A percentile compares a stretch with the other conserved stretches of the same genome.
Conservation (phyloP, 2,797 vertebrate genomes). For the Alosa sapidissima region DNA sequence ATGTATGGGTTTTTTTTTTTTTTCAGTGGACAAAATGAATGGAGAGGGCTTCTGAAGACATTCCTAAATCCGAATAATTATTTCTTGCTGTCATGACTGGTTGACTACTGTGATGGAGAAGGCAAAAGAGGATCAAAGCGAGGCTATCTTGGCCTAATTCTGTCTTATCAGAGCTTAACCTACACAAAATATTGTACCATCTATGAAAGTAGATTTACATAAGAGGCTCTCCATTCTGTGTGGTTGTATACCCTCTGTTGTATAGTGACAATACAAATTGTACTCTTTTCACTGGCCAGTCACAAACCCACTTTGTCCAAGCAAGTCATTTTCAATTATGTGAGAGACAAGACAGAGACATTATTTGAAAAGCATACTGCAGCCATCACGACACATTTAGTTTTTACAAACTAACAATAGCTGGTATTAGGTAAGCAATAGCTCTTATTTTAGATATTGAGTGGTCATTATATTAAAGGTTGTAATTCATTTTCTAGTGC, state of each 20-base stretch:
- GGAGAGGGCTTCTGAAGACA: not conserved
- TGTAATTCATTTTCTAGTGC: constrained; percentile 15
- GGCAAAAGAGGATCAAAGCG: not conserved
- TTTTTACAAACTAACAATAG: not conserved
- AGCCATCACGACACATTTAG: not conserved
- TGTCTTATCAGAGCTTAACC: constrained; percentile 71
- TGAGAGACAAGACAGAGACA: not conserved
- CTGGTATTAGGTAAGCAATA: not conserved
- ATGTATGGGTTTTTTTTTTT: not conserved
- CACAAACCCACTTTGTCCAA: not conserved
- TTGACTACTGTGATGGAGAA: not conserved
- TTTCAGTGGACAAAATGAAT: not conserved
- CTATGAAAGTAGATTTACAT: not conserved
- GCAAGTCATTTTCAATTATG: constrained; percentile 1
- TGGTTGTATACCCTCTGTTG: not conserved
- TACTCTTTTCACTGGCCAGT: not conserved
- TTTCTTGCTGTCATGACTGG: not conserved
- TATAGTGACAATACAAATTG: not conserved
- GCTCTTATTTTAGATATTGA: not conserved
- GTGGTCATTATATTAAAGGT: not conserved
- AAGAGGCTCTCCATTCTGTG: not conserved
- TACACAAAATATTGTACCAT: not conserved
- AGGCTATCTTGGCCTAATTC: constrained; percentile 74
- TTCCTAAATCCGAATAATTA: not conserved
- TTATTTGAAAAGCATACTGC: not conserved